These are phyloP conservation scores for Trisateles emortualis DNA, from an alignment of 2,888 invertebrate species.

Conservation along the genomic window DNA sequence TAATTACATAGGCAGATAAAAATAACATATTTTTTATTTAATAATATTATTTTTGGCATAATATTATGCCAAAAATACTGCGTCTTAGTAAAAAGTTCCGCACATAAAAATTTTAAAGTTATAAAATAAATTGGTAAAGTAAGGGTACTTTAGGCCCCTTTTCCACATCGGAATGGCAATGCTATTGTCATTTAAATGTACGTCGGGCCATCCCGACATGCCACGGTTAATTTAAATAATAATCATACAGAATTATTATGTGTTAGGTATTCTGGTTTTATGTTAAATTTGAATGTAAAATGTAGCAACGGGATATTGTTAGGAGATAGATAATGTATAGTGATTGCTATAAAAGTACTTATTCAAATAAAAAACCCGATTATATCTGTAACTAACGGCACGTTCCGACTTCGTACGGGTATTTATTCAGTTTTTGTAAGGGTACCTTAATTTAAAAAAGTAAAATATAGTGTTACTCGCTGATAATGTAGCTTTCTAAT, in stretches of 20 bases:
- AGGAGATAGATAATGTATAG: no score
- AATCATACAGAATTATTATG: constrained; percentile 54
- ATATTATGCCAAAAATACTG: background rate
- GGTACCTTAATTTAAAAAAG: no score
- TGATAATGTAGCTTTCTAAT: no score
- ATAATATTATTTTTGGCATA: no score
- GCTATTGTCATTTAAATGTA: constrained; percentile 78
- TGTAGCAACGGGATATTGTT: background rate
- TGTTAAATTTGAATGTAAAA: background rate
- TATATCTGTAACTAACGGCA: no score
- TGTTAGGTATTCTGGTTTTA: constrained; percentile 25
- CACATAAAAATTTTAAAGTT: constrained; percentile 47
- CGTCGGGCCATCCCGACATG: constrained; percentile 63
- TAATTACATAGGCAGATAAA: no score
- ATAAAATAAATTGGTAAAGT: constrained; percentile 48
- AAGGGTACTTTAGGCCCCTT: constrained; percentile 47
- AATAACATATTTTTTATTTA: no score
- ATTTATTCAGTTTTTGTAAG: no score
- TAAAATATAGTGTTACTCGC: no score
- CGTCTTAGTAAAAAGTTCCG: constrained; percentile 31
- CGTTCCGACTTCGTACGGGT: no score
- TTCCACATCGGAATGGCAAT: constrained; percentile 39
- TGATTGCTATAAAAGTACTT: no score
- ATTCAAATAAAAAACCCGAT: no score
- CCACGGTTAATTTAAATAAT: constrained; percentile 74